phyloP scores from a whole-genome alignment of 2,888 invertebrate species.

The Trichogramma dendrolimi region DNA sequence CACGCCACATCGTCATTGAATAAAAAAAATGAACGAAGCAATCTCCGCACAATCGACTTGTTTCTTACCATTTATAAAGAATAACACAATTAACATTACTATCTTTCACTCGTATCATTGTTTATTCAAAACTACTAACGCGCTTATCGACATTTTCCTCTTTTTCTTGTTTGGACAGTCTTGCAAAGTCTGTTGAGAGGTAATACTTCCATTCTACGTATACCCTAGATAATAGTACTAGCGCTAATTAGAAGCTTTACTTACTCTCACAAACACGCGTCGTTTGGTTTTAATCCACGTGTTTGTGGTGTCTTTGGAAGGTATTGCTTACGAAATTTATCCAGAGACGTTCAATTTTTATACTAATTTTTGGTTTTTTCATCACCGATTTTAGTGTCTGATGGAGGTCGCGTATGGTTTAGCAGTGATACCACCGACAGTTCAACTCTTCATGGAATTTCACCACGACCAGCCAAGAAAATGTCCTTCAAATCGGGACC shows the following conservation, averaged over 20 bases:
- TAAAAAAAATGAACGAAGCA: neutral
- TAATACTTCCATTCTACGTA: slow-evolving; percentile 37
- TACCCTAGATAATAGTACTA: slow-evolving; percentile 29
- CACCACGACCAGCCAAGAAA: slow-evolving; percentile 68
- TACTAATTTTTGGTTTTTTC: neutral
- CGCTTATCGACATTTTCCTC: slow-evolving; percentile 13
- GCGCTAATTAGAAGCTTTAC: slow-evolving; percentile 25
- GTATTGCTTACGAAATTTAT: neutral
- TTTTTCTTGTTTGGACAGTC: slow-evolving; percentile 42
- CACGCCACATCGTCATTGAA: slow-evolving; percentile 14
- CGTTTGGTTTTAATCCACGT: slow-evolving; percentile 24
- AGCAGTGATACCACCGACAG: slow-evolving; percentile 49
- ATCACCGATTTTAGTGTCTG: slow-evolving; percentile 41
- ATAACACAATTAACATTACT: neutral
- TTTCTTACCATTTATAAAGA: neutral
- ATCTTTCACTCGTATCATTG: neutral
- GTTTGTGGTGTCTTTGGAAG: neutral
- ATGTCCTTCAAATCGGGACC: slow-evolving; percentile 63
- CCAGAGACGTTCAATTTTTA: neutral
- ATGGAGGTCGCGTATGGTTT: slow-evolving; percentile 57
- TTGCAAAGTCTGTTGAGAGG: slow-evolving; percentile 47
- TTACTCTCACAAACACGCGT: slow-evolving; percentile 13
- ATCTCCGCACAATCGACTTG: neutral
- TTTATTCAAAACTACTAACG: too few species aligned
- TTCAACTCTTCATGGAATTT: slow-evolving; percentile 55